Percentiles rank a stretch among this genome's conserved stretches.
Evolutionary conservation across 2,888 invertebrate genomes (phyloP).

Genomic region (Gymnosoma rotundatum): DNA sequence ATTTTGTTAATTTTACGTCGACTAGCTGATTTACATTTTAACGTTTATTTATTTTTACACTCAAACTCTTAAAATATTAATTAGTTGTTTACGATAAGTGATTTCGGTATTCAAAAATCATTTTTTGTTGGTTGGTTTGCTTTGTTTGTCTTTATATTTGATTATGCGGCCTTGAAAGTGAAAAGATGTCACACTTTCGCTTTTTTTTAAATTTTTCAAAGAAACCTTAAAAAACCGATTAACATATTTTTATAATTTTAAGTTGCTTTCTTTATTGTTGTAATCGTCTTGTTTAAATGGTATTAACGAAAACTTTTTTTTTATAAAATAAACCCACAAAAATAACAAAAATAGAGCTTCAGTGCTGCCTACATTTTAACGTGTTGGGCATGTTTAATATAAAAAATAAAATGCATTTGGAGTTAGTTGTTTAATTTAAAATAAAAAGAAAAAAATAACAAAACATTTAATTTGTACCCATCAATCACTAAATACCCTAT

Average conservation of each 20-base stretch:
- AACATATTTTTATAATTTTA: slow-evolving; percentile 15
- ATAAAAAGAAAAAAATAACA: too few species aligned
- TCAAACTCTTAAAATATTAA: slow-evolving; percentile 29
- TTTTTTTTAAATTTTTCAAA: slow-evolving; percentile 67
- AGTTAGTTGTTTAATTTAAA: too few species aligned
- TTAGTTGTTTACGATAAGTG: slow-evolving; percentile 1
- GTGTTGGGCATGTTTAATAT: slow-evolving; percentile 47
- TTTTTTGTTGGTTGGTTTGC: slow-evolving; percentile 45
- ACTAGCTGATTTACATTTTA: too few species aligned
- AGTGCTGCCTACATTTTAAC: slow-evolving; percentile 15
- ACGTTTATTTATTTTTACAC: too few species aligned
- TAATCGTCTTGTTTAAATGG: slow-evolving; percentile 9
- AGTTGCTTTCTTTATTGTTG: slow-evolving; percentile 36
- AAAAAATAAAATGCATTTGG: too few species aligned
- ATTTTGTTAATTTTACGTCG: too few species aligned
- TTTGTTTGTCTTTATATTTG: slow-evolving; percentile 39
- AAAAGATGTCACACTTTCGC: slow-evolving; percentile 80
- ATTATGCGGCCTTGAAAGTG: slow-evolving; percentile 79
- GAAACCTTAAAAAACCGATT: slow-evolving; percentile 31
- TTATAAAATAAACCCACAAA: slow-evolving; percentile 15
- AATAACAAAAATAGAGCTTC: slow-evolving; percentile 31
- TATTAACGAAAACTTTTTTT: slow-evolving; percentile 23
- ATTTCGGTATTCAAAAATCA: slow-evolving; percentile 55
- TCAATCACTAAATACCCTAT: too few species aligned
- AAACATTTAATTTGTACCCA: too few species aligned